Evolutionary conservation across 2,888 invertebrate genomes (phyloP), one percentile per base, ranked within the genome.

Genomic region (Labia minor): DNA sequence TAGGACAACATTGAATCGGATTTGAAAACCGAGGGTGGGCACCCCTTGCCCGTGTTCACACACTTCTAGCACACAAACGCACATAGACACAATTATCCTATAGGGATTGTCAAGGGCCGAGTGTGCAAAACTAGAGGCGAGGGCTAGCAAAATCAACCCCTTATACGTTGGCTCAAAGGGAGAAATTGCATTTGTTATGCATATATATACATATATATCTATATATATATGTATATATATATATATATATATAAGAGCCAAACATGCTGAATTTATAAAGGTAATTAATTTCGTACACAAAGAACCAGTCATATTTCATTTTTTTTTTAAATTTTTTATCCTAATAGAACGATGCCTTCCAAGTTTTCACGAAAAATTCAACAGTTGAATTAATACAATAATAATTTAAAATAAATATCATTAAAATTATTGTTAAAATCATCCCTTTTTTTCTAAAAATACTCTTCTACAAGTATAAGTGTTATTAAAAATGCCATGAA

Each of bases 1-100:
- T 49, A 49, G 49, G 49, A 49, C 49, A 49, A 49, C 49, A 49
- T 49, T 49, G 49, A 49, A 49, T 49, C 49, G 49, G 49, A 49
- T 49, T 49, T 49, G 49, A 49, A 49, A 14, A 14, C n/a, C 6
- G 16, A 14, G 49, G 49, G 3, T 49, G 49, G 49, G 49, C 14
- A 49, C 49, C 26, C 49, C 49, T 49, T 49, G 49, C 49, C 49
- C 49, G 49, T 49, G 49, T 49, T 16, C 49, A 49, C 49, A 49
- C 16, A 49, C 49, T 49, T 49, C 49, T 49, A 11, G 16, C 49
- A 49, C 49, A n/a, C 49, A 49, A 11, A 49, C 49, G 16, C 49
- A 49, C 49, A 49, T 16, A 49, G 16, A 49, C 49, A 49, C 49
- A 49, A 11, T 49, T 49, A 49, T 16, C 49, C 49, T n/a, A 16